Evolutionary conservation across 1,140 invertebrate genomes (phyloP), one percentile per base, ranked within the genome.

Genomic region (Adoxophyes honmai): DNA sequence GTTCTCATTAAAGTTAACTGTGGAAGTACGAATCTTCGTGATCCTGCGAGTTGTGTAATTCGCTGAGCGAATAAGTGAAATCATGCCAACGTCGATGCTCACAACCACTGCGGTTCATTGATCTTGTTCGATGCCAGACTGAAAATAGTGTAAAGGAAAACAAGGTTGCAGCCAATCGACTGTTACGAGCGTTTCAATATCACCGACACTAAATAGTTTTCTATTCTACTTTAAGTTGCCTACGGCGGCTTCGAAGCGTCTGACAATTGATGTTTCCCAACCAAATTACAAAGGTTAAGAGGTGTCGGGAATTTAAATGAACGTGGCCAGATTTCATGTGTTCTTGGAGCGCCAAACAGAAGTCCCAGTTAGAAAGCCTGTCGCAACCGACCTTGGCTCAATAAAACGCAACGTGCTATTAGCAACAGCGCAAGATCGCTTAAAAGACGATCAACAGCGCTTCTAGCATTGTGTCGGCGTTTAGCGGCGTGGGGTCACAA

Each of bases 381-480:
- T 74, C 57, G 84, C 68, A 86, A 86, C 34, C 36, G 62, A 78
- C 85, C 85, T 82, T 86, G 78, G 80, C 78, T 73, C 55, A 62
- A 78, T 78, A 73, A 76, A 73, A 60, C 70, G 74, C 70, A 80
- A 79, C 71, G 66, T 68, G 77, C 73, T 80, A 81, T 81, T 78
- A 78, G 68, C 77, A 70, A 66, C 66, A 72, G 72, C 73, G 72
- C 75, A 70, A 83, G 73, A 88, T 79, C 81, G 73, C 83, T 88
- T 88, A 86, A 85, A 83, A 83, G 78, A 81, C 81, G 79, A 88
- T 88, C 77, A 84, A 69, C 63, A 63, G 64, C 57, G 69, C 78
- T 75, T 84, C 75, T 73, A 60, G 68, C 64, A 76, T 77, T 81
- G 69, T 75, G 66, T 57, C 55, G 55, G 56, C 59, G 70, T 82